A percentile compares a stretch with the other conserved stretches of the same genome.
phyloP scores from a whole-genome alignment of 2,113 vertebrate genomes.

The Forbesichthys papilliferus region DNA sequence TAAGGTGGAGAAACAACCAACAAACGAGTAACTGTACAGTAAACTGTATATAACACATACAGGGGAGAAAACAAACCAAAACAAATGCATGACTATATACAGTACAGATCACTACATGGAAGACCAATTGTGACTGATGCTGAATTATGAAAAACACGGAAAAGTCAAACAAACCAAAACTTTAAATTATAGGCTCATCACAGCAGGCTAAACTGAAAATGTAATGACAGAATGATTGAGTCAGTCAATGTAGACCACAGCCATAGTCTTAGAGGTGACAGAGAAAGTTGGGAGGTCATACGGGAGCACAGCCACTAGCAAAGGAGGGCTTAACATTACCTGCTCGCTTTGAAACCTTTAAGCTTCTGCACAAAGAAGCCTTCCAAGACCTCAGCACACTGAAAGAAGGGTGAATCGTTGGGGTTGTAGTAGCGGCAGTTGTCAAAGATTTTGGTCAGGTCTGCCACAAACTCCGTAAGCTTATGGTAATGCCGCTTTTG shows the following conservation, averaged over 20 bases:
- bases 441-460: slow-evolving; percentile 99
- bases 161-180: not conserved
- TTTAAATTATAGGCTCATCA: not conserved
- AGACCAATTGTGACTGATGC: slow-evolving; percentile 10
- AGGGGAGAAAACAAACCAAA: not conserved
- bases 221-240: not conserved
- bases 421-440: slow-evolving; percentile 99
- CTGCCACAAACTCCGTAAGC: slow-evolving; percentile 97
- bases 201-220: slow-evolving; percentile 3
- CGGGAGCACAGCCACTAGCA: not conserved
- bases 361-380: slow-evolving; percentile 99
- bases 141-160: not conserved
- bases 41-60: not conserved
- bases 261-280: not conserved
- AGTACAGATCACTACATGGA: slow-evolving; percentile 9
- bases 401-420: slow-evolving; percentile 96
- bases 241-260: not conserved
- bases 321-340: slow-evolving; percentile 74
- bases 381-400: slow-evolving; percentile 96
- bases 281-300: not conserved
- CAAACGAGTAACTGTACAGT: not conserved
- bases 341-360: slow-evolving; percentile 99
- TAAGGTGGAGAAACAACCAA: slow-evolving; percentile 4
- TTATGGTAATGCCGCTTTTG: slow-evolving; percentile 95
- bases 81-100: slow-evolving; percentile 30